Conservation (phyloP, 2,797 vertebrate genomes). For the Sebastes hubbsi region DNA sequence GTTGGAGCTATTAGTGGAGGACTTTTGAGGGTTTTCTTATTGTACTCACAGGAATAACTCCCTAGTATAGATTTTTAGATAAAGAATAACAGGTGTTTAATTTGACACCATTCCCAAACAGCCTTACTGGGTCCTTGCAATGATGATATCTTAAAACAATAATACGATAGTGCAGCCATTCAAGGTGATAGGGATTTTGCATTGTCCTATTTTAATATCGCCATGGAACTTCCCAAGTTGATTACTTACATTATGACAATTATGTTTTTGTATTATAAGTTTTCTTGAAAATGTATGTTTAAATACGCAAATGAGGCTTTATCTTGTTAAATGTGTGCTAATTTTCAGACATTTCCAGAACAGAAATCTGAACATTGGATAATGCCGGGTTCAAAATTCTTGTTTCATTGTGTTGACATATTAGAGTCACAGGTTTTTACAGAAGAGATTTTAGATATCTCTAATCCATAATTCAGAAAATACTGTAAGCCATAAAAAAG, state of each 20-base stretch:
- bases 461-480: rapidly evolving
- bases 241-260: too few relatives aligned
- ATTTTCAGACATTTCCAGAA: too few relatives aligned
- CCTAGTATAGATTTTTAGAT: constrained; percentile 5
- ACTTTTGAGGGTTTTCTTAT: constrained; percentile 27
- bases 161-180: not conserved
- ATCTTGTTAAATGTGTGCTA: too few relatives aligned
- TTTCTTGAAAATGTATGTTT: too few relatives aligned
- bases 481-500: too few relatives aligned
- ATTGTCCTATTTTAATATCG: not conserved
- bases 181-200: not conserved
- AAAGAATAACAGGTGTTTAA: constrained; percentile 26
- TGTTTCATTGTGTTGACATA: too few relatives aligned
- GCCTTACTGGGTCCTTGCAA: not conserved
- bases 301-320: too few relatives aligned
- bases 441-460: too few relatives aligned
- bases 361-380: too few relatives aligned
- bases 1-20: constrained; percentile 39
- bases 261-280: rapidly evolving
- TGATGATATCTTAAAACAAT: not conserved
- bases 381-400: too few relatives aligned
- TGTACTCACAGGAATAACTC: constrained; percentile 40
- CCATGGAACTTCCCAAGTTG: too few relatives aligned
- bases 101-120: not conserved
- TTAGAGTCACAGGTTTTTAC: rapidly evolving